These are phyloP conservation scores for Ptychochromis oligacanthus DNA, from an alignment of 2,113 vertebrate species.

Conservation along the genomic window DNA sequence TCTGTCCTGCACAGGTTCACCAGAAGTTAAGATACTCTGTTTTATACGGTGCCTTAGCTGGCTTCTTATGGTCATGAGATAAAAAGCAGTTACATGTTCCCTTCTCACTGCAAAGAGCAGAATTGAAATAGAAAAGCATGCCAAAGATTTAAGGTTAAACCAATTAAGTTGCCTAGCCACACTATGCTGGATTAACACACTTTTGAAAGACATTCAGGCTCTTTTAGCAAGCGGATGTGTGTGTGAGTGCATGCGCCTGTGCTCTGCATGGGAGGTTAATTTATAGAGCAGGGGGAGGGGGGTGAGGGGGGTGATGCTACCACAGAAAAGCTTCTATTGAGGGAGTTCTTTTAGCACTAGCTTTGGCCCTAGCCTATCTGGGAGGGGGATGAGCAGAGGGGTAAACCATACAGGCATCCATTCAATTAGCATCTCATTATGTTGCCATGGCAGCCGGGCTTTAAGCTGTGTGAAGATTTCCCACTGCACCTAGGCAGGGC, in stretches of 20 bases:
- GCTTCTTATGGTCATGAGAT: conserved; percentile 19
- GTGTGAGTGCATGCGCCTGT: conserved; percentile 18
- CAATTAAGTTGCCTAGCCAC: conserved; percentile 62
- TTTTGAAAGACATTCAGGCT: conserved; percentile 38
- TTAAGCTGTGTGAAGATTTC: conserved; percentile 79
- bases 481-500: conserved; percentile 67
- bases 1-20: neutral
- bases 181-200: conserved; percentile 58
- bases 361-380: conserved; percentile 57
- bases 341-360: conserved; percentile 67
- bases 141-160: conserved; percentile 72
- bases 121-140: conserved; percentile 54
- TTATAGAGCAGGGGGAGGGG: conserved; percentile 59
- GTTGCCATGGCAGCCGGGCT: conserved; percentile 87
- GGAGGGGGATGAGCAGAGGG: conserved; percentile 51
- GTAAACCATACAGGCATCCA: conserved; percentile 78
- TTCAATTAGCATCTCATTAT: conserved; percentile 88
- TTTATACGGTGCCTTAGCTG: conserved; percentile 1
- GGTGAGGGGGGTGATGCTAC: neutral
- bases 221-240: conserved; percentile 22
- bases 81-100: conserved; percentile 12
- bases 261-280: conserved; percentile 53
- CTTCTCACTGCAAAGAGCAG: conserved; percentile 10
- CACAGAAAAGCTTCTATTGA: conserved; percentile 61
- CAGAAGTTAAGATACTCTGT: conserved; percentile 12